Base-by-base conservation (phyloP, 2,113 vertebrate species). In the Chionis minor region DNA sequence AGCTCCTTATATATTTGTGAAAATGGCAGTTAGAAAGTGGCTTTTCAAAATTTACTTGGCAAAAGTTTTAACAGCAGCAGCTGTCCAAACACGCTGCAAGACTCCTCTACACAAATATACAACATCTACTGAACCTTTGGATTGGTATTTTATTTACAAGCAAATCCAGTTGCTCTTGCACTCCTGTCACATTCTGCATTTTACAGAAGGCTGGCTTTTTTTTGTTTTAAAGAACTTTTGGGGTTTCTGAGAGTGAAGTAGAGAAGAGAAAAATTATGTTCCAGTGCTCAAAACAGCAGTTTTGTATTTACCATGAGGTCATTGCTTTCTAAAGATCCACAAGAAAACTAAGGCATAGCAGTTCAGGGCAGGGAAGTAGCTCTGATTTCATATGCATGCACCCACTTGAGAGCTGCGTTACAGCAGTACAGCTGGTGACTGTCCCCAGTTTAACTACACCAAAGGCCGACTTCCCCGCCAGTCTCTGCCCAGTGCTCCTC, bases 11-110 rank as follows among this genome's bases (percentile, higher is more conserved):
- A 74, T 81, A 69, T 66, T 94, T 94, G 81, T 72, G 91, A 78
- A 96, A 92, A 92, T 51, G 44, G 58, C 32, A 49, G 55, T 90
- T 87, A 86, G 73, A 77, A 93, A 56, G 59, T 8, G 8, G 32
- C 2, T 73, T 93, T 95, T 79, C 86, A 6, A 65, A 92, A 90
- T 71, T 63, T 70, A 59, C 67, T 95, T 97, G 92, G 96, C 83
- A 96, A 91, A 90, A 93, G 51, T 59, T 86, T 95, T 84, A 86
- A 94, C 66, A 90, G 85, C 86, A 93, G 66, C 95, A 98, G 89
- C 97, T 98, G 97, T 97, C 63, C 91, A 98, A 98, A 97, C 94
- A 97, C n/a, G 40, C 90, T 74, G 62, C 52, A 66, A 84, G 96
- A 91, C 35, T 49, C 56, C 85, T 86, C 80, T 94, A 85, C 59